Evolutionary conservation across 2,797 vertebrate species (phyloP).

Genomic region (Fistularia tabacaria): DNA sequence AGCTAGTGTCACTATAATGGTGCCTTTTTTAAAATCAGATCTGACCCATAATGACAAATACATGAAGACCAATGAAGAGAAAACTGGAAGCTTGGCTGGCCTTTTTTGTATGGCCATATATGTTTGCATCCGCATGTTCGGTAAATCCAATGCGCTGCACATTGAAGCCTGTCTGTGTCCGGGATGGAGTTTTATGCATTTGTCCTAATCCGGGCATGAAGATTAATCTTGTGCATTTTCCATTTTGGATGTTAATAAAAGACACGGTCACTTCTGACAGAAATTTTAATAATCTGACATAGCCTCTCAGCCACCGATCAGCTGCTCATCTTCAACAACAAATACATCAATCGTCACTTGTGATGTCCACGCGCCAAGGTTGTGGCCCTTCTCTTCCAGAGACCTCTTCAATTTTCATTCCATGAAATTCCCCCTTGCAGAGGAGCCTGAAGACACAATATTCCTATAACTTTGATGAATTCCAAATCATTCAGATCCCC

Average conservation of each 20-base stretch:
- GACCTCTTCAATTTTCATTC: too few species aligned
- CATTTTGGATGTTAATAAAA: slow-evolving; percentile 47
- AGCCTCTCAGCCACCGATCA: slow-evolving; percentile 53
- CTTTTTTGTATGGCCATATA: not conserved
- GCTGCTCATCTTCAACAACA: slow-evolving; percentile 48
- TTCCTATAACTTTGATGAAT: slow-evolving; percentile 19
- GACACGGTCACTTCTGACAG: slow-evolving; percentile 52
- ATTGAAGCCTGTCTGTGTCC: slow-evolving; percentile 20
- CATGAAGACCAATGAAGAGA: too few species aligned
- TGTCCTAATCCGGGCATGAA: slow-evolving; percentile 29
- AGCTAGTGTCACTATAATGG: not conserved
- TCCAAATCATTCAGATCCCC: slow-evolving; percentile 12
- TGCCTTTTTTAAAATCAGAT: not conserved
- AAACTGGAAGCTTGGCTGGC: too few species aligned
- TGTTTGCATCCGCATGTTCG: slow-evolving; percentile 11
- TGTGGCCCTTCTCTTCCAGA: too few species aligned
- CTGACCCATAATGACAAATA: too few species aligned
- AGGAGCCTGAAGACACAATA: slow-evolving; percentile 20
- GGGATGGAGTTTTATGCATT: not conserved
- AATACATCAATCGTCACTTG: not conserved
- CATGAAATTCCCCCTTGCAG: not conserved
- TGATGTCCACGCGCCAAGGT: too few species aligned
- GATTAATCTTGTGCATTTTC: slow-evolving; percentile 33
- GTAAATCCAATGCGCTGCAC: slow-evolving; percentile 7
- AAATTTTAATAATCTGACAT: slow-evolving; percentile 46